Conservation (phyloP, 1,140 invertebrate genomes). For the Drosophila azteca region DNA sequence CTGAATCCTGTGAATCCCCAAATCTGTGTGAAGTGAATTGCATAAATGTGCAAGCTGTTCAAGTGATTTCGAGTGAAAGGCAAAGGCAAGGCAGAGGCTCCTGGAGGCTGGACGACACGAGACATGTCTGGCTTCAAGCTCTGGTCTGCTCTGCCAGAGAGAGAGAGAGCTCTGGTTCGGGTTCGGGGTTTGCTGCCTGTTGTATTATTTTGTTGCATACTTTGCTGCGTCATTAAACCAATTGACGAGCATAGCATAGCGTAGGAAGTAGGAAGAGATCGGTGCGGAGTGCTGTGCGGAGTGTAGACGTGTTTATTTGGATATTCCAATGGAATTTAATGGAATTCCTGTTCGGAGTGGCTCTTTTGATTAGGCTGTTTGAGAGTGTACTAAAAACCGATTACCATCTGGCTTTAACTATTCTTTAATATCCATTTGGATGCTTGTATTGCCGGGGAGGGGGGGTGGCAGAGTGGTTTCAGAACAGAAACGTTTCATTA, state of each 20-base stretch:
- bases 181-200: neutral
- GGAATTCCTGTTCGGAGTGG: neutral
- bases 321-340: slow-evolving; percentile 1
- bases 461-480: slow-evolving; percentile 20
- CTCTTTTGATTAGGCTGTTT: slow-evolving; percentile 31
- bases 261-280: neutral
- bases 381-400: slow-evolving; percentile 11
- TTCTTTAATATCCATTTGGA: slow-evolving; percentile 33
- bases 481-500: slow-evolving; percentile 65
- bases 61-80: slow-evolving; percentile 64
- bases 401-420: slow-evolving; percentile 12
- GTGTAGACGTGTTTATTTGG: slow-evolving; percentile 30
- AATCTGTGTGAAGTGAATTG: slow-evolving; percentile 64
- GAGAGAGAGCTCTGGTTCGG: too few relatives aligned
- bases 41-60: slow-evolving; percentile 70
- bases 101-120: slow-evolving; percentile 41
- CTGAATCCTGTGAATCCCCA: slow-evolving; percentile 2
- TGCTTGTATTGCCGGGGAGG: neutral
- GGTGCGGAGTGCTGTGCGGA: neutral
- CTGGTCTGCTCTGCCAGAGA: neutral
- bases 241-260: slow-evolving; percentile 30
- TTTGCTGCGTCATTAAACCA: slow-evolving; percentile 70
- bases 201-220: slow-evolving; percentile 51
- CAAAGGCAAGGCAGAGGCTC: too few relatives aligned
- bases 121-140: slow-evolving; percentile 17